phyloP scores from a whole-genome alignment of 1,140 invertebrate genomes.

The Polyergus mexicanus region DNA sequence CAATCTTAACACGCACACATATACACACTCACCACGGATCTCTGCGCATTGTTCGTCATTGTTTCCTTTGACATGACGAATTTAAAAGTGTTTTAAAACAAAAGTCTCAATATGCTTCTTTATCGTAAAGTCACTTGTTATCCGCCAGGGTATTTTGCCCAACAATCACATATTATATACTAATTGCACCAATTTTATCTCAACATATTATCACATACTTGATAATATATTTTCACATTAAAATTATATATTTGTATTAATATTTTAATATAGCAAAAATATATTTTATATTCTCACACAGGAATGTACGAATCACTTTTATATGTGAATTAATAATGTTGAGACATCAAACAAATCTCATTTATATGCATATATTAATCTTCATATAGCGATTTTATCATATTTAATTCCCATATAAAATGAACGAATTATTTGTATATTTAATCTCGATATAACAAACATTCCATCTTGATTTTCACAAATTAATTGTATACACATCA shows the following conservation, averaged over 20 bases:
- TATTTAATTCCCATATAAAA: neutral
- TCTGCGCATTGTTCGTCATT: conserved; percentile 76
- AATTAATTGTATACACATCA: neutral
- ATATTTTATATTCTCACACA: neutral
- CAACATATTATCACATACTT: neutral
- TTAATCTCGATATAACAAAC: neutral
- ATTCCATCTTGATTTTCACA: neutral
- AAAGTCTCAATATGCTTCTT: neutral
- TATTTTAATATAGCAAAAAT: neutral
- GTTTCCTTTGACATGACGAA: conserved; percentile 61
- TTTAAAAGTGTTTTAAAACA: neutral
- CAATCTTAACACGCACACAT: neutral
- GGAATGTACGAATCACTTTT: neutral
- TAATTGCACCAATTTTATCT: conserved; percentile 15
- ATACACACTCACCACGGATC: conserved; percentile 70
- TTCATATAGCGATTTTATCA: neutral
- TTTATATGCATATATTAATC: neutral
- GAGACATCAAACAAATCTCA: too few relatives aligned
- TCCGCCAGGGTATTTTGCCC: neutral
- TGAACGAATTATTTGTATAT: neutral
- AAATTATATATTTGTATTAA: neutral
- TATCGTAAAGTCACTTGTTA: conserved; percentile 1
- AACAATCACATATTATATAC: neutral
- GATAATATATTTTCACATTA: neutral
- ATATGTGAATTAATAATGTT: too few relatives aligned